Percentiles rank a stretch among this genome's conserved stretches.
phyloP scores from a whole-genome alignment of 2,797 vertebrate genomes.

The Crocidura indochinensis region DNA sequence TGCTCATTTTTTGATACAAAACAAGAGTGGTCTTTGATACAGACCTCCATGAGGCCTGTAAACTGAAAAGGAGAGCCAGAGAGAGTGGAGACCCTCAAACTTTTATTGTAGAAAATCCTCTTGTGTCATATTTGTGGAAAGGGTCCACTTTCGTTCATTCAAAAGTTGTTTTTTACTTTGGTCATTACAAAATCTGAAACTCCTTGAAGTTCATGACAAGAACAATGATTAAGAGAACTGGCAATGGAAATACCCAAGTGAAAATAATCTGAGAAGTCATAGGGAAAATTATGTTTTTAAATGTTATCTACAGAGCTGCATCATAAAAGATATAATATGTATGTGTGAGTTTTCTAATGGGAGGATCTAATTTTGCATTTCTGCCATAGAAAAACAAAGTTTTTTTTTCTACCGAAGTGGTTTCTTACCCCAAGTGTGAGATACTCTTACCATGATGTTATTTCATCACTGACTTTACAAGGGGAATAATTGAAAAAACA shows the following conservation, averaged over 20 bases:
- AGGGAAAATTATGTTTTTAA: background rate
- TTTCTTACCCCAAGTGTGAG: background rate
- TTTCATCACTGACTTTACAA: constrained; percentile 14
- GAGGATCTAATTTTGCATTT: background rate
- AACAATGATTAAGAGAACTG: background rate
- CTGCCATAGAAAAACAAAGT: background rate
- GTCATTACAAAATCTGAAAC: background rate
- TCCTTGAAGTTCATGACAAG: too few species aligned
- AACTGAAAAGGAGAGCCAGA: too few species aligned
- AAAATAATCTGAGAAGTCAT: background rate
- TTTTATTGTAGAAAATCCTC: too few species aligned
- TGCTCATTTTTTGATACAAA: background rate
- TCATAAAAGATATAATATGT: background rate
- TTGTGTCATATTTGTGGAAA: too few species aligned
- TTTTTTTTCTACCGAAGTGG: background rate
- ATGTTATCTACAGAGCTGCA: background rate
- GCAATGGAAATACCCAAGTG: background rate
- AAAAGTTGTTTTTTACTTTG: background rate
- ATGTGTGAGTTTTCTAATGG: background rate
- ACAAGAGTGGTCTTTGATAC: background rate
- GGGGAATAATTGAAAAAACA: background rate
- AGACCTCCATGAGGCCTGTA: too few species aligned
- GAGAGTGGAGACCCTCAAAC: too few species aligned
- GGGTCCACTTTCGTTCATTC: background rate
- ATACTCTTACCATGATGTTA: background rate